Base-by-base conservation (phyloP, 2,888 invertebrate genomes). In the Drosophila affinis region DNA sequence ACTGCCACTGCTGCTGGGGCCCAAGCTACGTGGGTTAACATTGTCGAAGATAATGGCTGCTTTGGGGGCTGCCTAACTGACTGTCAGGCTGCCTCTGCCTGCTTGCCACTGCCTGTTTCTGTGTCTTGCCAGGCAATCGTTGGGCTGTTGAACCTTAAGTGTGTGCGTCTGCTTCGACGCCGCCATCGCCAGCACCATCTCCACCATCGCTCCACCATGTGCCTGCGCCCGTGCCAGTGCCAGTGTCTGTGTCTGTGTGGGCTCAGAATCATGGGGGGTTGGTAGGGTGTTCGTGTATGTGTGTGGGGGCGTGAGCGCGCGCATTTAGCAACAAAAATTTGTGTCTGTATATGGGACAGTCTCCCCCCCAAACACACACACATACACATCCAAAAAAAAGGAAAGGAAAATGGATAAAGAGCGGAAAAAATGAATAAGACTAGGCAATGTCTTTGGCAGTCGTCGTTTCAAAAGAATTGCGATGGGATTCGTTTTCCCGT, bases 1-100 rank as follows among this genome's bases (percentile, higher is more conserved):
- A 17, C 10, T 45, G 24, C 34, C 45, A 29, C 27, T 56, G 48
- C 24, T 61, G 18, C 18, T 18, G 18, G 51, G 70, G 70, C 39
- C 59, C 69, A 24, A n/a, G 62, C 57, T 76, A 76, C 76, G 73
- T 73, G 72, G 81, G 68, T 75, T 79, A 76, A 57, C 82, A 74
- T 83, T 87, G 81, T 85, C 85, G 87, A 84, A 86, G 85, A 85
- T 84, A 86, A 86, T 86, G 84, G 81, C 82, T 76, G 84, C 84
- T 78, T 80, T 78, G 81, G 80, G 83, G 79, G 77, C 79, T 63
- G 63, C 72, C 56, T 63, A 55, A 49, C 56, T 48, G 56, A 32
- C 49, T 27, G 55, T 32, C 39, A 55, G 55, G 17, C 54, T 54
- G 34, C 10, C 57, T 29, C 52, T 44, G 24, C 9, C 60, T 49